A percentile compares a stretch with the other conserved stretches of the same genome.
phyloP scores from a whole-genome alignment of 2,797 vertebrate species.

The Halcyon badia region DNA sequence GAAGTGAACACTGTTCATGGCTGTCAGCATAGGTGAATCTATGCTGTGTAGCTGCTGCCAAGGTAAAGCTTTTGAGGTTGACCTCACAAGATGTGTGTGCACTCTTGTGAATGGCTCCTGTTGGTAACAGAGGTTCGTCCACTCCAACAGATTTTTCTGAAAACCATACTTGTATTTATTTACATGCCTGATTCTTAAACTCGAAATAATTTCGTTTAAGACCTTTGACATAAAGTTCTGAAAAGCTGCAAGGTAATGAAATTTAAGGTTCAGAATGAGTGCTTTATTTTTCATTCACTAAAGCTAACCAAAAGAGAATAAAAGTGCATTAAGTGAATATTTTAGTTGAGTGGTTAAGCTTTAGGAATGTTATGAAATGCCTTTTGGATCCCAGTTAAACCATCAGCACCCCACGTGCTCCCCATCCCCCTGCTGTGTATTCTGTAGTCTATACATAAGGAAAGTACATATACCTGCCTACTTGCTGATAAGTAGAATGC shows the following conservation, averaged over 20 bases:
- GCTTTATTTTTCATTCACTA: neutral
- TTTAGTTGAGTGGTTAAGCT: conserved; percentile 18
- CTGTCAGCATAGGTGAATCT: neutral
- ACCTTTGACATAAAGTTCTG: neutral
- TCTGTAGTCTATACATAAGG: neutral
- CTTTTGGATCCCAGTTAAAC: conserved; percentile 1
- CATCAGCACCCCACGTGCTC: rapidly evolving
- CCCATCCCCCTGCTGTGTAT: neutral
- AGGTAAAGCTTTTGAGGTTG: neutral
- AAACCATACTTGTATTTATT: neutral
- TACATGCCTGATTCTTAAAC: neutral
- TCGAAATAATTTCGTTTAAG: neutral
- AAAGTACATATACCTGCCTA: neutral
- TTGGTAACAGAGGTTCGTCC: neutral
- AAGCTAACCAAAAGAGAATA: neutral
- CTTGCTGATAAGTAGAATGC: neutral
- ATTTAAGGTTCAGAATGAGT: neutral
- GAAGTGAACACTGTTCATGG: neutral
- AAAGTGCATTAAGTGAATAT: neutral
- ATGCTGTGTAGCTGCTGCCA: neutral
- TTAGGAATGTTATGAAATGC: neutral
- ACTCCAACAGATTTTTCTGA: neutral
- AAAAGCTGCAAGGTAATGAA: neutral
- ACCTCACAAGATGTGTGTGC: neutral
- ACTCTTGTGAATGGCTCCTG: neutral